Evolutionary conservation across 2,888 invertebrate genomes (phyloP), one percentile per base, ranked within the genome.

Genomic region (Ypsolopha scabrella): DNA sequence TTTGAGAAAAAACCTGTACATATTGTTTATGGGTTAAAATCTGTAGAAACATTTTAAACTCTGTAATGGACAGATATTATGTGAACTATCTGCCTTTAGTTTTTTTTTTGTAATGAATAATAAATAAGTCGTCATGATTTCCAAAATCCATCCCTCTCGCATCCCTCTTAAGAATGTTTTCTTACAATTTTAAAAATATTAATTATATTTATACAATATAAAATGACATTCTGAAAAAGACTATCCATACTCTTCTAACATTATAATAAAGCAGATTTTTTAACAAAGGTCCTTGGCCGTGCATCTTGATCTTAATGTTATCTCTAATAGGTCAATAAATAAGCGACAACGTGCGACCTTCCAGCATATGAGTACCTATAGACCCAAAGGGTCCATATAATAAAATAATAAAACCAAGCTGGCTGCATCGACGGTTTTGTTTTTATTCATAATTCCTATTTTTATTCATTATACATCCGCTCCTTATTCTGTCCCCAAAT

Each of bases 311-410:
- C 85, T 83, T 78, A 81, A 83, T 85, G 83, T 85, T 85, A 86
- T 86, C 85, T 86, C 83, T 86, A 86, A 86, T 86, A 86, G 85
- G 83, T 78, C 83, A 86, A 86, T 86, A 86, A 86, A 86, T 86
- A 83, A 85, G 68, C 66, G 72, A 71, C 78, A 80, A 82, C 85
- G 85, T 80, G 85, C 80, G 81, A 85, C 82, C 85, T 79, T 80
- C 80, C 77, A 80, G 85, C 82, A 79, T 64, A 73, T 34, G 51
- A 41, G 45, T 41, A 52, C 52, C 48, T 44, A 46, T 76, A 80
- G 78, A 80, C 66, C 74, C 70, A 72, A 72, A 70, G 70, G 72
- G 72, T 74, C 79, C 79, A 80, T 79, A 44, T 33, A 37, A 51
- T 80, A 79, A 76, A 81, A 82, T 72, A 80, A 83, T 52, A 50